Conservation (phyloP, 1,140 invertebrate genomes). For the Mizuhopecten yessoensis region DNA sequence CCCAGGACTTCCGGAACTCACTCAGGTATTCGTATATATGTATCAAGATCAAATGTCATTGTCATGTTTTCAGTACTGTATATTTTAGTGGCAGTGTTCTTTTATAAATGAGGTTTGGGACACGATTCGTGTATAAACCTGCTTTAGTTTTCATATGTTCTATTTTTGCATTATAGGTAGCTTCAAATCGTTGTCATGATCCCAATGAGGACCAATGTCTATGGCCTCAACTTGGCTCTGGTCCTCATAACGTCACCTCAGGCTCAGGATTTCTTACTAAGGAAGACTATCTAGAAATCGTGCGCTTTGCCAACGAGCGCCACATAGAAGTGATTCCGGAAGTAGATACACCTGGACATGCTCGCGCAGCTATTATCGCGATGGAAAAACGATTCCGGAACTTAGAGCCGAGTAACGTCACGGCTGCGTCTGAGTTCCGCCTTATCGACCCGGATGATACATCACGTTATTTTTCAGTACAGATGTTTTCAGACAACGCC, state of each 20-base stretch:
- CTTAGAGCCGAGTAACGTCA: neutral
- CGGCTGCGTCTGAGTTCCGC: slow-evolving; percentile 58
- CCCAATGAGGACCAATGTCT: slow-evolving; percentile 68
- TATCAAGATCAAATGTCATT: neutral
- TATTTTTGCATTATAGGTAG: slow-evolving; percentile 71
- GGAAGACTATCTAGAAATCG: slow-evolving; percentile 75
- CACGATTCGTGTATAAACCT: no score
- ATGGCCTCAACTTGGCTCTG: slow-evolving; percentile 77
- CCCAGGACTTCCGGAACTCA: slow-evolving; percentile 77
- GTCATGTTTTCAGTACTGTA: no score
- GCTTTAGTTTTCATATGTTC: no score
- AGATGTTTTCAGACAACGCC: slow-evolving; percentile 74
- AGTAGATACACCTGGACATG: slow-evolving; percentile 81
- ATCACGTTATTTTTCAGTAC: slow-evolving; percentile 63
- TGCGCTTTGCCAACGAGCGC: slow-evolving; percentile 67
- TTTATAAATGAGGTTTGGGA: no score
- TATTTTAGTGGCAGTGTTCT: no score
- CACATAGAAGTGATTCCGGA: slow-evolving; percentile 81
- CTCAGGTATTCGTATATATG: slow-evolving; percentile 66
- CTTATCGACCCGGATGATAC: slow-evolving; percentile 65
- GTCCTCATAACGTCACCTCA: slow-evolving; percentile 65
- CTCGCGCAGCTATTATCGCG: slow-evolving; percentile 75
- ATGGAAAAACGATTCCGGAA: slow-evolving; percentile 69
- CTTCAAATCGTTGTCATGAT: slow-evolving; percentile 74
- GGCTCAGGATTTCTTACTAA: slow-evolving; percentile 72